Evolutionary conservation across 2,797 vertebrate genomes (phyloP).

Genomic region (Clarias fuscus): DNA sequence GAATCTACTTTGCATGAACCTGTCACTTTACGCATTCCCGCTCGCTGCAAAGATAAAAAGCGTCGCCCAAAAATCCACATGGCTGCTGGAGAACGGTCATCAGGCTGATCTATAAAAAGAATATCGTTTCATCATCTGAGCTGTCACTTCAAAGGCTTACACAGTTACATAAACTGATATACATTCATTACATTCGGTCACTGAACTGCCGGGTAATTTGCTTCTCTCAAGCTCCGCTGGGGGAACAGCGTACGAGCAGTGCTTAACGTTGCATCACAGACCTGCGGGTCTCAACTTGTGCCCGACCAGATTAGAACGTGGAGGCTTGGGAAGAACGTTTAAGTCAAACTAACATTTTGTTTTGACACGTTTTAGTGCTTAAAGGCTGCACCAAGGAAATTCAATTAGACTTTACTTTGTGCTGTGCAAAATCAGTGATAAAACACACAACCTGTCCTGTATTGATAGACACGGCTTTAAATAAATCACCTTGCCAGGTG

Average conservation of each 20-base stretch:
- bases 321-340: background rate
- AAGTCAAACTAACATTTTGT: background rate
- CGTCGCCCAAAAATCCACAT: background rate
- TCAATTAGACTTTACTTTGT: background rate
- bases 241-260: conserved; percentile 12
- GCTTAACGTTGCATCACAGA: conserved; percentile 46
- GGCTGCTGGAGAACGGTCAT: background rate
- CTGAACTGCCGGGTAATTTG: background rate
- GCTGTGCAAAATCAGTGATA: background rate
- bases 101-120: too few relatives aligned
- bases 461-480: conserved; percentile 40
- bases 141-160: background rate
- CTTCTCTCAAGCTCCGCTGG: background rate
- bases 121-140: background rate
- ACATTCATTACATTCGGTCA: conserved; percentile 9
- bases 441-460: background rate
- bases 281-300: conserved; percentile 46
- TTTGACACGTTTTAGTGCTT: background rate
- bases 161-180: background rate
- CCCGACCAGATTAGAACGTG: conserved; percentile 1
- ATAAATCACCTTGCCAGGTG: conserved; percentile 47
- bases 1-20: conserved; percentile 12
- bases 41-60: background rate
- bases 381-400: background rate
- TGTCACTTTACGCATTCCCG: background rate